Conservation (phyloP, 2,888 invertebrate species). For the Cheilosia vulpina region DNA sequence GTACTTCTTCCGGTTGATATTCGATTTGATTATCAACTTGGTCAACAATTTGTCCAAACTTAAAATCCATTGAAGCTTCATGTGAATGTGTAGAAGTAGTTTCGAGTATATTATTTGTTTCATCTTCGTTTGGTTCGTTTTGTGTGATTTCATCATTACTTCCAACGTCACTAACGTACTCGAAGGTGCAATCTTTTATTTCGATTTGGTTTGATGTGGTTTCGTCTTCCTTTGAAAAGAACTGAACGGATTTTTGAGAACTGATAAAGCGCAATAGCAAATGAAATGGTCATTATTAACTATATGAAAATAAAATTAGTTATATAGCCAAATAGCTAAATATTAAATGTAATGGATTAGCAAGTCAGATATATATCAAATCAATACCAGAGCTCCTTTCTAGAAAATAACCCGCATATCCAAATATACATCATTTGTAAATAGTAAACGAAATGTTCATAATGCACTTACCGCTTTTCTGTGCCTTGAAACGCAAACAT, state of each 20-base stretch:
- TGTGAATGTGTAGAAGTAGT: background rate
- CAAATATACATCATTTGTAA: no score
- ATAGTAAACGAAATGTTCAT: background rate
- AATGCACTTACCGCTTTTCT: slow-evolving; percentile 37
- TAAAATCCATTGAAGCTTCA: slow-evolving; percentile 29
- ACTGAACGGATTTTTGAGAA: slow-evolving; percentile 19
- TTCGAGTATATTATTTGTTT: slow-evolving; percentile 8
- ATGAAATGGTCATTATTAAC: no score
- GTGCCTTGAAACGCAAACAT: slow-evolving; percentile 78
- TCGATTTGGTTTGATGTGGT: slow-evolving; percentile 8
- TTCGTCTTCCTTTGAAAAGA: slow-evolving; percentile 31
- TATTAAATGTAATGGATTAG: no score
- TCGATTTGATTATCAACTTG: slow-evolving; percentile 6
- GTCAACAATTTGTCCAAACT: slow-evolving; percentile 30
- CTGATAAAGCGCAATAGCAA: no score
- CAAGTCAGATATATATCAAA: no score
- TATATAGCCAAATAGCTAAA: no score
- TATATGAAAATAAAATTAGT: no score
- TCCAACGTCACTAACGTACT: slow-evolving; percentile 53
- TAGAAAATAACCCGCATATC: no score
- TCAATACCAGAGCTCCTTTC: no score
- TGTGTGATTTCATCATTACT: slow-evolving; percentile 39
- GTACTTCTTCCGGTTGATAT: background rate
- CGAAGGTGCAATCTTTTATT: slow-evolving; percentile 62
- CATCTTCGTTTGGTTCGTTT: slow-evolving; percentile 30